These are phyloP conservation scores for Drosophila neocordata DNA, from an alignment of 1,140 invertebrate species.

Conservation along the genomic window DNA sequence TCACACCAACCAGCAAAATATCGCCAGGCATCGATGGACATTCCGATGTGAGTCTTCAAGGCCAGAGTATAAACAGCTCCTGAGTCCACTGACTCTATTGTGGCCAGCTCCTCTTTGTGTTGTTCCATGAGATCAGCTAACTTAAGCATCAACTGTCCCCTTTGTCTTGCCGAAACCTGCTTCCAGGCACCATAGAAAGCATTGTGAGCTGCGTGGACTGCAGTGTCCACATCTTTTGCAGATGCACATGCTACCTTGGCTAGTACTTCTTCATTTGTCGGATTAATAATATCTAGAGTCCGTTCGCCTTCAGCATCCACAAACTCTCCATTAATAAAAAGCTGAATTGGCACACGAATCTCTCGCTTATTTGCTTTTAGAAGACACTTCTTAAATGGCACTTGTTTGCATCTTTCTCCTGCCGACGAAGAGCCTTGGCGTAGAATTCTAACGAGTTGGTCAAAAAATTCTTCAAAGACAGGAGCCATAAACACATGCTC, in stretches of 20 bases:
- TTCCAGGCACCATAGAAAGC: slow-evolving; percentile 95
- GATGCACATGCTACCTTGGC: slow-evolving; percentile 91
- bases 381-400: slow-evolving; percentile 88
- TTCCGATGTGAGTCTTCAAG: slow-evolving; percentile 96
- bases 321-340: slow-evolving; percentile 96
- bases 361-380: slow-evolving; percentile 92
- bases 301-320: slow-evolving; percentile 89
- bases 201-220: slow-evolving; percentile 92
- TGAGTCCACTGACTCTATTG: slow-evolving; percentile 95
- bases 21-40: slow-evolving; percentile 96
- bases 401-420: slow-evolving; percentile 77
- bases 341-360: slow-evolving; percentile 92
- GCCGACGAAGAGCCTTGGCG: slow-evolving; percentile 50
- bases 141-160: slow-evolving; percentile 90
- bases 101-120: slow-evolving; percentile 96
- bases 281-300: slow-evolving; percentile 90
- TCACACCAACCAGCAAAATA: slow-evolving; percentile 98
- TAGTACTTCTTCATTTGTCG: slow-evolving; percentile 92
- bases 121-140: slow-evolving; percentile 96
- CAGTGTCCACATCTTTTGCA: slow-evolving; percentile 91
- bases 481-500: slow-evolving; percentile 97
- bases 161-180: slow-evolving; percentile 92
- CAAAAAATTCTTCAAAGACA: slow-evolving; percentile 91
- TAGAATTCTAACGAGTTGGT: slow-evolving; percentile 64
- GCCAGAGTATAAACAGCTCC: slow-evolving; percentile 98